Evolutionary conservation across 2,113 vertebrate genomes (phyloP).

Genomic region (Anguilla rostrata): DNA sequence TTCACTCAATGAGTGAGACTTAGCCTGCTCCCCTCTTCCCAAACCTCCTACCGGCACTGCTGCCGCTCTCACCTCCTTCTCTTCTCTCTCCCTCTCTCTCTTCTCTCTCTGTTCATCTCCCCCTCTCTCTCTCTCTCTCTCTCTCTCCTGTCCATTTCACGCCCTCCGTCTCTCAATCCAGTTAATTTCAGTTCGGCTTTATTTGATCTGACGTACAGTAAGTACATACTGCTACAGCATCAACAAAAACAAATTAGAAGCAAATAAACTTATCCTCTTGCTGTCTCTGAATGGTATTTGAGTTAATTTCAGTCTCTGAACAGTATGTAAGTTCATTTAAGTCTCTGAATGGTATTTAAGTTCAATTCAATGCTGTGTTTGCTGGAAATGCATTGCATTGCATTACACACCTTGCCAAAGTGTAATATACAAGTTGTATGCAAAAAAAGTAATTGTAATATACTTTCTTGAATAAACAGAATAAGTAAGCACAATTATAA

Average conservation of each 20-base stretch:
- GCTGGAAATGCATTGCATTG: background rate
- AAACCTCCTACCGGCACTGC: background rate
- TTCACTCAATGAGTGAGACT: background rate
- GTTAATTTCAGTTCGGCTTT: background rate
- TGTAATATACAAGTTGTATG: no score
- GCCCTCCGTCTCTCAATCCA: background rate
- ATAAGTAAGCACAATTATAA: no score
- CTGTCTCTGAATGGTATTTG: background rate
- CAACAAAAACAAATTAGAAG: background rate
- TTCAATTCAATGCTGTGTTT: background rate
- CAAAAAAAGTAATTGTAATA: no score
- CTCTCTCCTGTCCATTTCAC: no score
- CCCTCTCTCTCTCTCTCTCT: conserved; percentile 20
- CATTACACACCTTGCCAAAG: no score
- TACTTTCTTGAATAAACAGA: no score
- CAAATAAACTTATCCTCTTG: background rate
- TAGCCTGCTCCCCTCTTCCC: background rate
- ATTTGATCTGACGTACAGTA: background rate
- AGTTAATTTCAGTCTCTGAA: background rate
- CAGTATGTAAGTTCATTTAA: background rate
- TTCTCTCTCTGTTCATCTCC: no score
- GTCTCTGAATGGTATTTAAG: background rate
- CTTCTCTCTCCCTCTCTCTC: background rate
- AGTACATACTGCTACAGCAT: background rate
- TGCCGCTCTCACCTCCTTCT: background rate